These are phyloP conservation scores for Nebria ingens DNA, from an alignment of 1,140 invertebrate genomes.

Conservation along the genomic window DNA sequence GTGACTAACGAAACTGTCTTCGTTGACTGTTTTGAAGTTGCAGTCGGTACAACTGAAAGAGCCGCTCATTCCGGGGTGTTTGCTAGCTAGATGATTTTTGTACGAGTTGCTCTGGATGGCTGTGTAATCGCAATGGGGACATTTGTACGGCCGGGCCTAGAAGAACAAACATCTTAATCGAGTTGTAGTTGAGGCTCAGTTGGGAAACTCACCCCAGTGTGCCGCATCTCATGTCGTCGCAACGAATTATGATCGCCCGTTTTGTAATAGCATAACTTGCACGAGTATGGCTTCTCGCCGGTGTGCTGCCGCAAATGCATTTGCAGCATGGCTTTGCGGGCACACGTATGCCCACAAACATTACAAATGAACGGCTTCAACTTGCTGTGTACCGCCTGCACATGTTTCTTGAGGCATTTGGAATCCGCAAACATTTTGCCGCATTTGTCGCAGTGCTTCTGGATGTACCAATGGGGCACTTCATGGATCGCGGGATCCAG, in stretches of 20 bases:
- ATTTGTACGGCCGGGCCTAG: constrained; percentile 47
- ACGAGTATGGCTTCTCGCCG: constrained; percentile 64
- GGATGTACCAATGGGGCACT: constrained; percentile 44
- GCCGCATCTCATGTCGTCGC: constrained; percentile 58
- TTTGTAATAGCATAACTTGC: constrained; percentile 49
- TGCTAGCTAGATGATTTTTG: constrained; percentile 51
- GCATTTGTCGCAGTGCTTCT: constrained; percentile 59
- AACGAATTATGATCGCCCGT: constrained; percentile 60
- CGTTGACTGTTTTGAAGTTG: constrained; percentile 45
- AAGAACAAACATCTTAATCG: too few species aligned
- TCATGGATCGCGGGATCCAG: constrained; percentile 29
- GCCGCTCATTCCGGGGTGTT: constrained; percentile 44
- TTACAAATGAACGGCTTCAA: constrained; percentile 65
- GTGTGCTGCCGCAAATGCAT: constrained; percentile 54
- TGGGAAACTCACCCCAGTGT: constrained; percentile 47
- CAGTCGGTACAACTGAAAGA: constrained; percentile 45
- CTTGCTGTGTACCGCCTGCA: constrained; percentile 67
- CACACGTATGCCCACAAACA: constrained; percentile 62
- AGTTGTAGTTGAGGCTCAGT: neutral
- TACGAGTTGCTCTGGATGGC: constrained; percentile 54
- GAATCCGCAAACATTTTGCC: constrained; percentile 58
- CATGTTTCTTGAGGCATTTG: constrained; percentile 64
- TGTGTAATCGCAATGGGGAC: constrained; percentile 53
- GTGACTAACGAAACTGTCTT: constrained; percentile 43
- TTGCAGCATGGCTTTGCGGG: constrained; percentile 56